phyloP scores from a whole-genome alignment of 2,888 invertebrate genomes.

The Platycheirus rosarum region DNA sequence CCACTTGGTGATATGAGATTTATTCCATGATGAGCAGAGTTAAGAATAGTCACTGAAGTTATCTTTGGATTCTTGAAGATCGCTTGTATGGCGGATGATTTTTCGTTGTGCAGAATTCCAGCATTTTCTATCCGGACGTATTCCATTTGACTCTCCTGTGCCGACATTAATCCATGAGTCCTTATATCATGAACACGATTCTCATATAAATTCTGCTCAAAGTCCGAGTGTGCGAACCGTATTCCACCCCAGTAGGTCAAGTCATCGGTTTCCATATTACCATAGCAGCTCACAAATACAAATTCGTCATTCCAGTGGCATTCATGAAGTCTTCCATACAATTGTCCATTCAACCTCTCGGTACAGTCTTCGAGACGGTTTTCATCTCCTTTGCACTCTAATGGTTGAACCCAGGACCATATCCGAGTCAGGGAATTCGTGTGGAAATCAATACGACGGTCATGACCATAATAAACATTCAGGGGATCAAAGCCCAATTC shows the following conservation, averaged over 20 bases:
- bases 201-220: constrained; percentile 93
- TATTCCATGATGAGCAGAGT: constrained; percentile 95
- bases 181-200: constrained; percentile 91
- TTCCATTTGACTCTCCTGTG: constrained; percentile 90
- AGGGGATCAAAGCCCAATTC: constrained; percentile 95
- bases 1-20: constrained; percentile 95
- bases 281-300: constrained; percentile 95
- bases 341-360: constrained; percentile 93
- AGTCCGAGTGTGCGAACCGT: constrained; percentile 93
- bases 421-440: constrained; percentile 93
- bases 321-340: constrained; percentile 91
- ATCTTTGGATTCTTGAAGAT: constrained; percentile 93
- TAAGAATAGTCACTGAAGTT: constrained; percentile 91
- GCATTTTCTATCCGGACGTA: constrained; percentile 94
- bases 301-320: constrained; percentile 96
- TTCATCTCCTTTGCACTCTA: constrained; percentile 92
- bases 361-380: constrained; percentile 91
- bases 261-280: constrained; percentile 84
- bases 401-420: constrained; percentile 97
- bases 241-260: constrained; percentile 97
- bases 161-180: constrained; percentile 88
- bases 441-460: constrained; percentile 93
- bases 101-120: constrained; percentile 97
- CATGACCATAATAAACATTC: constrained; percentile 94
- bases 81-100: constrained; percentile 95